Percentiles rank a stretch among this genome's conserved stretches.
These are phyloP conservation scores for Mesorhabditis belari DNA, from an alignment of 2,888 invertebrate genomes.

Conservation along the genomic window DNA sequence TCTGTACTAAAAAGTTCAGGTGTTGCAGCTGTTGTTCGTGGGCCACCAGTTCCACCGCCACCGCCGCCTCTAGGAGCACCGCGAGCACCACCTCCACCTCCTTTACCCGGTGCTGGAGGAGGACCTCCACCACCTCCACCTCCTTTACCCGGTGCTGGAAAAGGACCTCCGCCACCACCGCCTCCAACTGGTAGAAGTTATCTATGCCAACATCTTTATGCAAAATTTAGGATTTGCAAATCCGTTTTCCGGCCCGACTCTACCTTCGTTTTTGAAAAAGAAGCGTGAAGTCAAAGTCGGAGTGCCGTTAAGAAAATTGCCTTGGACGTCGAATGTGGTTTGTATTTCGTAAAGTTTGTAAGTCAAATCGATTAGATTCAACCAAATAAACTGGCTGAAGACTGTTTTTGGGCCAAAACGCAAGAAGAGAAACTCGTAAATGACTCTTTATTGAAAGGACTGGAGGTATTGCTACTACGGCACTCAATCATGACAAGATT, in stretches of 20 bases:
- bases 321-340: slow-evolving; percentile 66
- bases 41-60: too few relatives aligned
- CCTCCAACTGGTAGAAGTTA: too few relatives aligned
- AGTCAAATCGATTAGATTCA: slow-evolving; percentile 62
- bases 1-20: too few relatives aligned
- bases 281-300: slow-evolving; percentile 85
- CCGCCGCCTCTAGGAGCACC: slow-evolving; percentile 60
- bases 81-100: slow-evolving; percentile 59
- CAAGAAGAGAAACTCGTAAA: slow-evolving; percentile 72
- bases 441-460: slow-evolving; percentile 75
- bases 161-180: too few relatives aligned
- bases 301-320: slow-evolving; percentile 81
- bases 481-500: not conserved
- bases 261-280: slow-evolving; percentile 69
- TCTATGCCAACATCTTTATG: too few relatives aligned
- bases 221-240: too few relatives aligned
- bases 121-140: slow-evolving; percentile 57
- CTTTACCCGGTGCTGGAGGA: too few relatives aligned
- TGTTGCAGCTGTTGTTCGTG: too few relatives aligned
- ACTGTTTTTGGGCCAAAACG: slow-evolving; percentile 88
- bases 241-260: slow-evolving; percentile 11
- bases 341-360: not conserved
- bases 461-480: slow-evolving; percentile 56
- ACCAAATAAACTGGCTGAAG: slow-evolving; percentile 80
- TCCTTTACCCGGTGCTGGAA: slow-evolving; percentile 29